Base-by-base conservation (phyloP, 2,888 invertebrate genomes). In the Flexamia atlantica region DNA sequence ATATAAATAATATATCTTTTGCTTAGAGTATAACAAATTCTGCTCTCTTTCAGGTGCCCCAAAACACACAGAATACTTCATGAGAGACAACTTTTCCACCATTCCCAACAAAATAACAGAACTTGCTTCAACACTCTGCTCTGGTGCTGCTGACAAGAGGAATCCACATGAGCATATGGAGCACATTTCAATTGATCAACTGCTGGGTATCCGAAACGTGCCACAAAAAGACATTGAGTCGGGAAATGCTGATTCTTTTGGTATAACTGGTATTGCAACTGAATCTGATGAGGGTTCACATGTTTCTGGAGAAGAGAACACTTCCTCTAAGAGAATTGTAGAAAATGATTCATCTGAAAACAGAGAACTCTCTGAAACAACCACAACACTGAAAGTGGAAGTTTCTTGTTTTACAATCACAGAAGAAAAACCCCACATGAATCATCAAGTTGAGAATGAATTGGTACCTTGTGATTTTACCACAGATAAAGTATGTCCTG, bases 11-110 rank as follows among this genome's bases (percentile, higher is more conserved):
- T n/a, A n/a, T n/a, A n/a, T n/a, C n/a, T n/a, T n/a, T n/a, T n/a
- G n/a, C n/a, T n/a, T n/a, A n/a, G n/a, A n/a, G n/a, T n/a, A n/a
- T n/a, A n/a, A n/a, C n/a, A n/a, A n/a, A n/a, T n/a, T n/a, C 36
- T 9, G 5, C 36, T 64, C 20, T 64, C 7, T n/a, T 85, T 86
- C 76, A 89, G 88, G 76, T 82, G 74, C 64, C 40, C 80, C 36
- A 42, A 93, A 87, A 92, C 32, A 86, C 0, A 28, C 7, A 1
- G 79, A 79, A 32, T 79, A 79, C 23, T 79, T 79, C 28, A 64
- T 64, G 64, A 64, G 64, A 20, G 79, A 79, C 79, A 79, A 79
- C 36, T 79, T 79, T 36, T 79, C 79, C n/a, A 79, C 57, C n/a
- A 2, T 79, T n/a, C 79, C 50, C 30, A 79, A 57, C 57, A 79